Conservation (phyloP, 2,888 invertebrate species). For the Capitulum mitella region DNA sequence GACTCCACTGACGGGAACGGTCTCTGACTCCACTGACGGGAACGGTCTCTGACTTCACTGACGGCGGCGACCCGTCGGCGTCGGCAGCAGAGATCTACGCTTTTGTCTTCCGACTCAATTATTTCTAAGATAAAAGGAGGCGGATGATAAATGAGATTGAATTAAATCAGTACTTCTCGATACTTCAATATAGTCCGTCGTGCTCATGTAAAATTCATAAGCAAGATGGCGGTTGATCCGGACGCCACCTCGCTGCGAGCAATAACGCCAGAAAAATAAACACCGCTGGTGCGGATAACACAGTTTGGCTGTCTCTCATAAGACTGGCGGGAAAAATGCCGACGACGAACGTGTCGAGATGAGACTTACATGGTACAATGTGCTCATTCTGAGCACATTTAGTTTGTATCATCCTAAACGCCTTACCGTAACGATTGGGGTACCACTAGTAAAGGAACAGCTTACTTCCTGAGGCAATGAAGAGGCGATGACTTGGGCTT, state of each 20-base stretch:
- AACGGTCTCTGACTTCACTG: not conserved
- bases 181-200: conserved; percentile 24
- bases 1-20: too few species aligned
- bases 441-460: too few species aligned
- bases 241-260: not conserved
- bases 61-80: not conserved
- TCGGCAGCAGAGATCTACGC: not conserved
- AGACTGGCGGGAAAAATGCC: not conserved
- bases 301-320: conserved; percentile 7
- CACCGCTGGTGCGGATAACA: not conserved
- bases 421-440: too few species aligned
- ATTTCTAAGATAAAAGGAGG: conserved; percentile 24
- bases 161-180: conserved; percentile 25
- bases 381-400: too few species aligned
- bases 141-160: conserved; percentile 24
- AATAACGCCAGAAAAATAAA: conserved; percentile 23
- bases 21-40: too few species aligned
- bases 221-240: conserved; percentile 19
- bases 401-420: too few species aligned
- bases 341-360: not conserved
- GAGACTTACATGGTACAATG: not conserved
- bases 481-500: too few species aligned
- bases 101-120: conserved; percentile 15
- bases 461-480: too few species aligned
- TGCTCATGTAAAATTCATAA: conserved; percentile 25